Evolutionary conservation across 2,888 invertebrate genomes (phyloP).

Genomic region (Drosophila affinis): DNA sequence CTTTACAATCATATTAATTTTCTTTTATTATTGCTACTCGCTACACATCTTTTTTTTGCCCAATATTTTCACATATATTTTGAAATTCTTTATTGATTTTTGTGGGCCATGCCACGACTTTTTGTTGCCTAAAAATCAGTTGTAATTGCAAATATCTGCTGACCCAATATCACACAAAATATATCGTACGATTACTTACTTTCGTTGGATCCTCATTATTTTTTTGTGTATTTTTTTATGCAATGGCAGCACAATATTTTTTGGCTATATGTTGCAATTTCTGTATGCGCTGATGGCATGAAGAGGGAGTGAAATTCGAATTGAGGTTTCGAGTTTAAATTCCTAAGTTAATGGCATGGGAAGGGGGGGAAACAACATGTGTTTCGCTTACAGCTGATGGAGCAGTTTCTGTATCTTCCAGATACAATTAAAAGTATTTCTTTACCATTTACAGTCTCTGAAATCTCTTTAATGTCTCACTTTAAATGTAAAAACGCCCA

Average conservation of each 20-base stretch:
- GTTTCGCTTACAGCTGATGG: not conserved
- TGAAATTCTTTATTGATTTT: slow-evolving; percentile 18
- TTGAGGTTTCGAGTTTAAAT: slow-evolving; percentile 48
- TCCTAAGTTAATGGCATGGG: not conserved
- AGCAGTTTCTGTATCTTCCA: not conserved
- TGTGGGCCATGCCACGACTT: slow-evolving; percentile 8
- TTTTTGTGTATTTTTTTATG: not conserved
- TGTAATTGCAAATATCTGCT: slow-evolving; percentile 60
- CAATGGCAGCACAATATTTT: slow-evolving; percentile 12
- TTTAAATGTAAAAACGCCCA: too few species aligned
- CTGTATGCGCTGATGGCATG: slow-evolving; percentile 7
- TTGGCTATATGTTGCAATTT: slow-evolving; percentile 28
- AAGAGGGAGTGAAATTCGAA: slow-evolving; percentile 5
- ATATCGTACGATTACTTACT: slow-evolving; percentile 10
- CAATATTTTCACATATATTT: slow-evolving; percentile 8
- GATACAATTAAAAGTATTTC: not conserved
- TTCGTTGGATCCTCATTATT: slow-evolving; percentile 14
- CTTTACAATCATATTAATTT: slow-evolving; percentile 26
- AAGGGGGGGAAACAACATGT: not conserved
- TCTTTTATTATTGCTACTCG: slow-evolving; percentile 34
- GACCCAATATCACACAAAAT: slow-evolving; percentile 46
- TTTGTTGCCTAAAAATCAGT: slow-evolving; percentile 18
- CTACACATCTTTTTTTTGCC: too few species aligned
- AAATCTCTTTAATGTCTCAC: not conserved
- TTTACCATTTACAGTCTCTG: not conserved